Conservation (phyloP, 2,797 vertebrate species). For the Sciaenops ocellatus region DNA sequence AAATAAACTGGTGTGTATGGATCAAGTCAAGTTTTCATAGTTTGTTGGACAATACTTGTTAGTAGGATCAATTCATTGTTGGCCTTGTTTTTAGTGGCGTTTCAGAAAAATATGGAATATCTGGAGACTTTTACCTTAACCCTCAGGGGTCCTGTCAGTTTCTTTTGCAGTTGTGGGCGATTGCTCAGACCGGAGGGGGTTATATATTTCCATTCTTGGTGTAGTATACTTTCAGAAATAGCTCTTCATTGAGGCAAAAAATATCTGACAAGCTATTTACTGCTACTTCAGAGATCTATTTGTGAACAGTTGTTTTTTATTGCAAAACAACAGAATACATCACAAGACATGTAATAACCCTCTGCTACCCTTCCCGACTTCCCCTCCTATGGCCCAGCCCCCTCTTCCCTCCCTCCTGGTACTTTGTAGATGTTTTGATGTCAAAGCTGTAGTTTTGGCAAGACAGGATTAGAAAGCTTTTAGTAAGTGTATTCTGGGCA, state of each 20-base stretch:
- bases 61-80: background rate
- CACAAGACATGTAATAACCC: no score
- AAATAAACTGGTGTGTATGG: no score
- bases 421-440: background rate
- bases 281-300: background rate
- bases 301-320: no score
- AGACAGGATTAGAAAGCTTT: slow-evolving; percentile 46
- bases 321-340: no score
- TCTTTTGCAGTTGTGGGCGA: no score
- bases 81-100: background rate
- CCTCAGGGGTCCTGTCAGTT: no score
- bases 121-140: background rate
- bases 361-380: no score
- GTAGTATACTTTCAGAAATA: background rate
- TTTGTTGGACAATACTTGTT: background rate
- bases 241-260: background rate
- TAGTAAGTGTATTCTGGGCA: slow-evolving; percentile 37
- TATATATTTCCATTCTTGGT: no score
- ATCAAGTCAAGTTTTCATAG: no score
- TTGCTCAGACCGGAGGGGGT: no score
- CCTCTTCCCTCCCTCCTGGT: background rate
- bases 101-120: background rate
- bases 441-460: slow-evolving; percentile 15
- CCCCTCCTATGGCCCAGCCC: no score
- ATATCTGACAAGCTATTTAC: background rate